A percentile compares a stretch with the other conserved stretches of the same genome.
Conservation (phyloP, 2,113 vertebrate species). For the Balaeniceps rex region DNA sequence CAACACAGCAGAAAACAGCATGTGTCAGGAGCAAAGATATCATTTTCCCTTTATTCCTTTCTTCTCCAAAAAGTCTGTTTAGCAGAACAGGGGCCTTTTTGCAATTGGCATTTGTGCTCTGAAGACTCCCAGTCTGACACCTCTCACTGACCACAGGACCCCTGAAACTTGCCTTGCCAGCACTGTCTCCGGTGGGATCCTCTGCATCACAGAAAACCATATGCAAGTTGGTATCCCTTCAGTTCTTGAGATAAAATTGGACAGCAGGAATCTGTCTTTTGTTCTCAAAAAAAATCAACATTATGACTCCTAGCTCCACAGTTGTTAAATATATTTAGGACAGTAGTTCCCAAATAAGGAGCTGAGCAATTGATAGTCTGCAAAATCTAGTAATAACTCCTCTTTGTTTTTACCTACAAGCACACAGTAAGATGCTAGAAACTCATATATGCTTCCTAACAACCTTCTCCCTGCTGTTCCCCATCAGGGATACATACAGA, state of each 20-base stretch:
- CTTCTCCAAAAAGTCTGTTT: not conserved
- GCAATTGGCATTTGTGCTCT: not conserved
- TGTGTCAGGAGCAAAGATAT: not conserved
- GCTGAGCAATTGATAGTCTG: not conserved
- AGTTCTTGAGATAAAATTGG: not conserved
- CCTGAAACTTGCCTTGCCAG: not conserved
- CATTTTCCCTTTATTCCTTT: not conserved
- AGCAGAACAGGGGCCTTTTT: not conserved
- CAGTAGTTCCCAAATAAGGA: not conserved
- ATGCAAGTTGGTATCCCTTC: not conserved
- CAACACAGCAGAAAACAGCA: not conserved
- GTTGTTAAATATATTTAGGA: not conserved
- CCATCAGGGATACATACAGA: not conserved
- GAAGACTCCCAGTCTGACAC: not conserved
- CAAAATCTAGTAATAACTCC: not conserved
- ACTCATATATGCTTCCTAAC: fast-evolving
- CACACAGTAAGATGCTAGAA: not conserved
- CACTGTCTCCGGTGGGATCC: not conserved
- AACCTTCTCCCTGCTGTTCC: not conserved
- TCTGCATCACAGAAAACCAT: not conserved
- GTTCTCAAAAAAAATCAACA: not conserved
- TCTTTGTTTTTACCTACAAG: not conserved
- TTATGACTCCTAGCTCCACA: not conserved
- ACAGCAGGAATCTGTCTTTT: not conserved
- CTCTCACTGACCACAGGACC: not conserved